A percentile compares a stretch with the other conserved stretches of the same genome.
Evolutionary conservation across 2,888 invertebrate species (phyloP).

Genomic region (Drosophila affinis): DNA sequence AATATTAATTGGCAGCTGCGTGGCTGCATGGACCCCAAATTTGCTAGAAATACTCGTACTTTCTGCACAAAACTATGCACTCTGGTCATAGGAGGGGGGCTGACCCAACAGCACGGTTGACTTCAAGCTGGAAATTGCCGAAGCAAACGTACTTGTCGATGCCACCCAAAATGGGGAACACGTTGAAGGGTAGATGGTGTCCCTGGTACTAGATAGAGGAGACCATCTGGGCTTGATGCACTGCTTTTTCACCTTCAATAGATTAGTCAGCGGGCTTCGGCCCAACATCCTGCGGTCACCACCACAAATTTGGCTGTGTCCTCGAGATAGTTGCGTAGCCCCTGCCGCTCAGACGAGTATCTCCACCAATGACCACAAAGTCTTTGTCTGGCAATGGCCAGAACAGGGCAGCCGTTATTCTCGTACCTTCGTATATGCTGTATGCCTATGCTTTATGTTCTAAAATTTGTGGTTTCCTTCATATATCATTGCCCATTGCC

Average conservation of each 20-base stretch:
- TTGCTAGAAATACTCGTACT: too few relatives aligned
- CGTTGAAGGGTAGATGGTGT: slow-evolving; percentile 99
- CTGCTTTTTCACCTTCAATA: slow-evolving; percentile 93
- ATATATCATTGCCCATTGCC: background rate
- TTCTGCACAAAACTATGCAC: too few relatives aligned
- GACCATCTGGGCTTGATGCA: slow-evolving; percentile 98
- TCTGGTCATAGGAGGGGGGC: slow-evolving; percentile 84
- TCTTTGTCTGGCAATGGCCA: slow-evolving; percentile 97
- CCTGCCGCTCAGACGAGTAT: slow-evolving; percentile 93
- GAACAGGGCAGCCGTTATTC: slow-evolving; percentile 89
- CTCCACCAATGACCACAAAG: slow-evolving; percentile 97
- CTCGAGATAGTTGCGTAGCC: slow-evolving; percentile 96
- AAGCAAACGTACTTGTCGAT: slow-evolving; percentile 97
- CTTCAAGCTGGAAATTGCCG: slow-evolving; percentile 94
- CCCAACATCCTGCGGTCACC: slow-evolving; percentile 98
- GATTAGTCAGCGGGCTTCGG: slow-evolving; percentile 96
- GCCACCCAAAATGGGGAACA: slow-evolving; percentile 97
- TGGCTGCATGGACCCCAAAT: too few relatives aligned
- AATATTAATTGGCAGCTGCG: background rate
- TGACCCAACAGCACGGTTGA: slow-evolving; percentile 96
- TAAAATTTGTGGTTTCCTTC: too few relatives aligned
- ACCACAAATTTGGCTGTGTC: slow-evolving; percentile 95
- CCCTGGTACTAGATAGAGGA: slow-evolving; percentile 98
- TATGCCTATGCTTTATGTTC: too few relatives aligned
- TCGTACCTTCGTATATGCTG: too few relatives aligned